These are phyloP conservation scores for Chauna torquata DNA, from an alignment of 2,113 vertebrate genomes.

Conservation along the genomic window DNA sequence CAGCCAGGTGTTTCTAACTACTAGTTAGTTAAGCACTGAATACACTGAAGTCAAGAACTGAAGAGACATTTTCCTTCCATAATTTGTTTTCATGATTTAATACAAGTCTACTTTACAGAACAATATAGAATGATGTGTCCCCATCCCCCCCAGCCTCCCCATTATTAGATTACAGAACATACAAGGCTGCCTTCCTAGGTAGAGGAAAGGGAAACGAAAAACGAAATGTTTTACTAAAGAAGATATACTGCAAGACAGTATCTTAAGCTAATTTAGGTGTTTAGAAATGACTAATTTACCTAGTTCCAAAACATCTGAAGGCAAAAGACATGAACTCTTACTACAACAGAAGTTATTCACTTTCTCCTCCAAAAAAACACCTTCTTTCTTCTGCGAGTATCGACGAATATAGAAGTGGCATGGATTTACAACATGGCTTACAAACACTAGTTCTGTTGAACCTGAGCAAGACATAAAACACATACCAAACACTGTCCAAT, in stretches of 20 bases:
- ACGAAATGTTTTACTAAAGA: background rate
- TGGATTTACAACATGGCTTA: slow-evolving; percentile 86
- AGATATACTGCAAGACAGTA: background rate
- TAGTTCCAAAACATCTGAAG: slow-evolving; percentile 77
- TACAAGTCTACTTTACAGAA: background rate
- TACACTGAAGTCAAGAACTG: background rate
- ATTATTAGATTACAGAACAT: background rate
- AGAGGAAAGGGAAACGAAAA: fast-evolving
- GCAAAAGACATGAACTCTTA: slow-evolving; percentile 59
- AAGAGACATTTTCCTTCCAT: background rate
- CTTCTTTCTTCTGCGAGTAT: slow-evolving; percentile 76
- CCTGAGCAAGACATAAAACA: slow-evolving; percentile 39
- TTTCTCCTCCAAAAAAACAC: slow-evolving; percentile 73
- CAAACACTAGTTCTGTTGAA: slow-evolving; percentile 80
- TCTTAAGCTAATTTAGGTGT: background rate
- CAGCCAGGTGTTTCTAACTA: background rate
- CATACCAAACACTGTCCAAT: background rate
- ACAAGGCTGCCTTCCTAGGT: background rate
- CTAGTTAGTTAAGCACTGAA: background rate
- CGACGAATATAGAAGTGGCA: slow-evolving; percentile 89
- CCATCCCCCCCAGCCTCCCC: no score
- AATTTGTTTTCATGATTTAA: background rate
- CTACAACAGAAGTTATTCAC: slow-evolving; percentile 74
- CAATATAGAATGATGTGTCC: background rate
- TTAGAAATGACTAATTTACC: slow-evolving; percentile 72